phyloP scores from a whole-genome alignment of 2,113 vertebrate species.

The Heterotilapia buettikoferi region DNA sequence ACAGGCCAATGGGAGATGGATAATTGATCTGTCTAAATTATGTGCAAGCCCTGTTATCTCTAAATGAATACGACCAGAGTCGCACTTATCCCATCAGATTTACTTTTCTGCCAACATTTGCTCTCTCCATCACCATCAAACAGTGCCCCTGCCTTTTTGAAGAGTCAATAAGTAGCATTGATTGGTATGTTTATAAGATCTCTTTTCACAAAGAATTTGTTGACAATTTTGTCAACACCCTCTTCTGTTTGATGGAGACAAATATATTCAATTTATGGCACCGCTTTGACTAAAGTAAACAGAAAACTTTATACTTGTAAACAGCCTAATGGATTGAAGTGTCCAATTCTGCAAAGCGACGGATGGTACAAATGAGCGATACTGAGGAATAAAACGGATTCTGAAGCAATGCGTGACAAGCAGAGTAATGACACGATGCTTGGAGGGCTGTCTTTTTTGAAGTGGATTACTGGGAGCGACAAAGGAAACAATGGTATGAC shows the following conservation, averaged over 20 bases:
- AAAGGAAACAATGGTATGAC: slow-evolving; percentile 49
- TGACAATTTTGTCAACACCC: slow-evolving; percentile 38
- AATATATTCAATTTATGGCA: slow-evolving; percentile 47
- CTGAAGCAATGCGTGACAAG: slow-evolving; percentile 48
- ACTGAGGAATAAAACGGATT: slow-evolving; percentile 31
- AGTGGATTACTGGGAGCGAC: slow-evolving; percentile 49
- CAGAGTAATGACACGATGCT: slow-evolving; percentile 49
- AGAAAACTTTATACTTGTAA: slow-evolving; percentile 38
- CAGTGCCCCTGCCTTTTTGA: not conserved
- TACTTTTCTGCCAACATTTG: not conserved
- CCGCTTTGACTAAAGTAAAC: slow-evolving; percentile 41
- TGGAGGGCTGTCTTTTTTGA: slow-evolving; percentile 47
- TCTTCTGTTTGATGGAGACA: slow-evolving; percentile 36
- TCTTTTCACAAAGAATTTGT: not conserved
- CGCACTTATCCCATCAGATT: not conserved
- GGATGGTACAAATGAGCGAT: slow-evolving; percentile 40
- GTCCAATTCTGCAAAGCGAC: slow-evolving; percentile 34
- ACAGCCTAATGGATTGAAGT: slow-evolving; percentile 54
- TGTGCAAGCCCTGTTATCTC: not conserved
- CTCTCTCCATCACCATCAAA: not conserved
- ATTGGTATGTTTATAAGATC: slow-evolving; percentile 16
- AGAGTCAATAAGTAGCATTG: slow-evolving; percentile 28
- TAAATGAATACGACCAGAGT: not conserved
- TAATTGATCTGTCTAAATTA: not conserved
- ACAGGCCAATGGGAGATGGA: not conserved